phyloP scores from a whole-genome alignment of 2,888 invertebrate genomes.

The Agriotes lineatus region DNA sequence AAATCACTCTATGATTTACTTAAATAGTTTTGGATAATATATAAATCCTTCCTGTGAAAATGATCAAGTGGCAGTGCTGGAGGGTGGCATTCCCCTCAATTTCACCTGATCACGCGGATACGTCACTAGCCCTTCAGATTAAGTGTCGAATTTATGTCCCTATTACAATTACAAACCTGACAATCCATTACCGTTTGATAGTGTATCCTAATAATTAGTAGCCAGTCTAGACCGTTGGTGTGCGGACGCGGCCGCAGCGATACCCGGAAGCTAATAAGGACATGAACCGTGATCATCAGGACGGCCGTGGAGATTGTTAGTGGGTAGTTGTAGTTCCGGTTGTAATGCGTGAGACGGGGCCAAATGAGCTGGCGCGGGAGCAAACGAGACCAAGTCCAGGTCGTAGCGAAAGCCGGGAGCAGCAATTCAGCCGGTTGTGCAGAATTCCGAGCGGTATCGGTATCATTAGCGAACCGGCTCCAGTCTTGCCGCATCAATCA shows the following conservation, averaged over 20 bases:
- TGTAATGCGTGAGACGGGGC: conserved; percentile 11
- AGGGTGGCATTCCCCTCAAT: no score
- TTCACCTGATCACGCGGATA: no score
- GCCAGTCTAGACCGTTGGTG: background rate
- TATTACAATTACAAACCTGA: no score
- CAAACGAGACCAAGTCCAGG: conserved; percentile 10
- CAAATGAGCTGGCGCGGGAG: background rate
- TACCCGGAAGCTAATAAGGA: conserved; percentile 25
- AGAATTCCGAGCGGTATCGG: conserved; percentile 30
- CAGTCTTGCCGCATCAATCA: conserved; percentile 41
- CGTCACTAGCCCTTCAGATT: no score
- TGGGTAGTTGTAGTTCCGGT: conserved; percentile 16
- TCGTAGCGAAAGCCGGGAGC: conserved; percentile 5
- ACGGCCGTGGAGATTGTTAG: conserved; percentile 30
- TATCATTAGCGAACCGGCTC: conserved; percentile 39
- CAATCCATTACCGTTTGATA: background rate
- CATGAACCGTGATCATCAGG: conserved; percentile 16
- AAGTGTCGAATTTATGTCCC: no score
- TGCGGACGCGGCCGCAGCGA: conserved; percentile 3
- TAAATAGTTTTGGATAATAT: no score
- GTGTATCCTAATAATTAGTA: conserved; percentile 1
- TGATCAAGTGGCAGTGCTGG: no score
- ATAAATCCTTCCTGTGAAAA: no score
- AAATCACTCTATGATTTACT: no score
- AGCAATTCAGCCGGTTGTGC: conserved; percentile 32